Conservation (phyloP, 2,797 vertebrate species). For the Lutjanus campechanus region DNA sequence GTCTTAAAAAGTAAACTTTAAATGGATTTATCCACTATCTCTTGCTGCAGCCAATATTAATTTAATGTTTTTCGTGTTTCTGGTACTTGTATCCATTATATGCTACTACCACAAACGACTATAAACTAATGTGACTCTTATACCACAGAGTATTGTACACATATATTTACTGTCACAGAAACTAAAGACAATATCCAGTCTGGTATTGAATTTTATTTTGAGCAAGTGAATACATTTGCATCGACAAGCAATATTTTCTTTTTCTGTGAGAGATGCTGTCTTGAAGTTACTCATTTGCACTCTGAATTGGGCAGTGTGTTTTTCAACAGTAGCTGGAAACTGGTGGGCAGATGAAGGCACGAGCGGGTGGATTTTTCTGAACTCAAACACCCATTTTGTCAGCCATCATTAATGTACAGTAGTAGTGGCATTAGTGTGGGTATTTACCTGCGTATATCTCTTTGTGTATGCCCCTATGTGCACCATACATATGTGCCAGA, state of each 20-base stretch:
- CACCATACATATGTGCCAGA: not conserved
- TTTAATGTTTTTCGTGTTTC: slow-evolving; percentile 1
- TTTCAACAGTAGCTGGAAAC: slow-evolving; percentile 20
- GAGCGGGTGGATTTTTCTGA: not conserved
- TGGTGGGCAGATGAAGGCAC: slow-evolving; percentile 10
- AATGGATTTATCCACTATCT: slow-evolving; percentile 12
- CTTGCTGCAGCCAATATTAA: not conserved
- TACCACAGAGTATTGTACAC: slow-evolving; percentile 11
- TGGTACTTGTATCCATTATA: slow-evolving; percentile 11
- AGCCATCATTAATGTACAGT: slow-evolving; percentile 5
- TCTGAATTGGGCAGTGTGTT: slow-evolving; percentile 17
- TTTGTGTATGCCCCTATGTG: slow-evolving; percentile 13
- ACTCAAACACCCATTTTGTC: not conserved
- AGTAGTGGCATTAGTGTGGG: not conserved
- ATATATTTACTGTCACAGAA: slow-evolving; percentile 14
- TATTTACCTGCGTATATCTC: slow-evolving; percentile 26
- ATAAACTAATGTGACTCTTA: slow-evolving; percentile 5
- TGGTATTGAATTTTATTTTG: slow-evolving; percentile 32
- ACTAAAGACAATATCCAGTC: slow-evolving; percentile 20
- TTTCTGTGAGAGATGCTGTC: slow-evolving; percentile 11
- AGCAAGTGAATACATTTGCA: slow-evolving; percentile 49
- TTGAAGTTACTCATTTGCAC: slow-evolving; percentile 34
- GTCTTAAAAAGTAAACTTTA: slow-evolving; percentile 1
- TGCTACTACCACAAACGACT: not conserved
- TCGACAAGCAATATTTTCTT: slow-evolving; percentile 15